These are phyloP conservation scores for Lepidocyrtinus sp. DNA, from an alignment of 2,888 invertebrate species.

Conservation along the genomic window DNA sequence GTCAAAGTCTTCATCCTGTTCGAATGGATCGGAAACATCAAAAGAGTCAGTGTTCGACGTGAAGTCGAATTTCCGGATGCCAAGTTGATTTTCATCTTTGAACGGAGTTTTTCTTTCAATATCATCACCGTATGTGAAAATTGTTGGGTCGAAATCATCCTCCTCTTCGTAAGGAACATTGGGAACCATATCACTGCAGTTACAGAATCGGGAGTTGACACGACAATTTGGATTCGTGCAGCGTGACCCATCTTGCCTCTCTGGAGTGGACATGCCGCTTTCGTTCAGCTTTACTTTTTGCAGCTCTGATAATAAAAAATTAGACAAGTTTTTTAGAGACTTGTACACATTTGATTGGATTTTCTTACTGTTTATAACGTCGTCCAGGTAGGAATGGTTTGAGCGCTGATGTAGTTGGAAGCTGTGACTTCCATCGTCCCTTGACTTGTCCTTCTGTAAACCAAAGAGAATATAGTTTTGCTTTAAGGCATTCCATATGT, in stretches of 20 bases:
- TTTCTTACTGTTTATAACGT: neutral
- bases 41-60: constrained; percentile 42
- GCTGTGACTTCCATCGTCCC: too few relatives aligned
- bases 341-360: neutral
- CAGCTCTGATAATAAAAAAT: too few relatives aligned
- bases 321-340: too few relatives aligned
- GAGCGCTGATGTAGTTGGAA: neutral
- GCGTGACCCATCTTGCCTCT: constrained; percentile 26
- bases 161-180: constrained; percentile 16
- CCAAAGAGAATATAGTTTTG: too few relatives aligned
- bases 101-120: neutral
- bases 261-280: constrained; percentile 41
- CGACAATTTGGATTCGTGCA: constrained; percentile 44
- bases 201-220: constrained; percentile 42
- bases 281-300: constrained; percentile 23
- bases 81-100: constrained; percentile 17
- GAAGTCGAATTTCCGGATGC: constrained; percentile 35
- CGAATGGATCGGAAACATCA: constrained; percentile 12
- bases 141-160: neutral
- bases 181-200: constrained; percentile 40
- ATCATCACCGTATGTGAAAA: neutral
- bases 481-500: too few relatives aligned
- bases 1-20: neutral
- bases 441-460: too few relatives aligned
- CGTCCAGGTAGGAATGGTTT: neutral